These are phyloP conservation scores for Hiodon tergisus DNA, from an alignment of 2,113 vertebrate genomes.

Conservation along the genomic window DNA sequence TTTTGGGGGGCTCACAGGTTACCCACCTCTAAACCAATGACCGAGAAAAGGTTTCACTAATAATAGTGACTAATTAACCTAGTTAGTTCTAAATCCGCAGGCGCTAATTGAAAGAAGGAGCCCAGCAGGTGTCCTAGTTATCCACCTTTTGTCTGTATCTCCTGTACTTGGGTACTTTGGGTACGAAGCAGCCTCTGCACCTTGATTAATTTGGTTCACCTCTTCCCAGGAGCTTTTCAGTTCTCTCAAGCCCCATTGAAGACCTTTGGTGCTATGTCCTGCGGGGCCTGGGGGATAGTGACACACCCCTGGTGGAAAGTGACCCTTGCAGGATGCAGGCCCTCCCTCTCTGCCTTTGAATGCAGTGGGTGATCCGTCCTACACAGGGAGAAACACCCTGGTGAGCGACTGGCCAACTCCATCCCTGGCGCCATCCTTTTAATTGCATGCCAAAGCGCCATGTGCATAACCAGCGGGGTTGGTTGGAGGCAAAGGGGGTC, in stretches of 20 bases:
- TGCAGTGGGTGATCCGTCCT: slow-evolving; percentile 1
- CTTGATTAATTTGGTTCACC: slow-evolving; percentile 24
- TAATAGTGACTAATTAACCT: slow-evolving; percentile 47
- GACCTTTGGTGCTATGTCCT: slow-evolving; percentile 21
- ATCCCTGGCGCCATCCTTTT: too few species aligned
- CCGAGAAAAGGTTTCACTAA: slow-evolving; percentile 34
- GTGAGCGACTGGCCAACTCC: too few species aligned
- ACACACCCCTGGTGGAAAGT: slow-evolving; percentile 24
- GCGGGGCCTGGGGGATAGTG: slow-evolving; percentile 2
- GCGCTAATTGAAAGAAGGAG: slow-evolving; percentile 40
- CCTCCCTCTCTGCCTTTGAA: slow-evolving; percentile 2
- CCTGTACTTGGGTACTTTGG: slow-evolving; percentile 13
- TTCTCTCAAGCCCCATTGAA: slow-evolving; percentile 21
- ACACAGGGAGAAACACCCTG: neutral
- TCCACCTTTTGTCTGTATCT: neutral
- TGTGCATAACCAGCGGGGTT: too few species aligned
- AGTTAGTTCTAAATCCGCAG: slow-evolving; percentile 37
- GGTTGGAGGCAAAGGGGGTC: too few species aligned
- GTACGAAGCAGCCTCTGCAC: slow-evolving; percentile 23
- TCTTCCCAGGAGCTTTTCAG: slow-evolving; percentile 18
- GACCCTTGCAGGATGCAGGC: slow-evolving; percentile 32
- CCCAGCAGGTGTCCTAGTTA: slow-evolving; percentile 44
- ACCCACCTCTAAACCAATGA: slow-evolving; percentile 7
- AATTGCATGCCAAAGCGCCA: too few species aligned
- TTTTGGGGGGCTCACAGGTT: neutral